phyloP scores from a whole-genome alignment of 2,797 vertebrate species.

The Otolemur crassicaudatus region DNA sequence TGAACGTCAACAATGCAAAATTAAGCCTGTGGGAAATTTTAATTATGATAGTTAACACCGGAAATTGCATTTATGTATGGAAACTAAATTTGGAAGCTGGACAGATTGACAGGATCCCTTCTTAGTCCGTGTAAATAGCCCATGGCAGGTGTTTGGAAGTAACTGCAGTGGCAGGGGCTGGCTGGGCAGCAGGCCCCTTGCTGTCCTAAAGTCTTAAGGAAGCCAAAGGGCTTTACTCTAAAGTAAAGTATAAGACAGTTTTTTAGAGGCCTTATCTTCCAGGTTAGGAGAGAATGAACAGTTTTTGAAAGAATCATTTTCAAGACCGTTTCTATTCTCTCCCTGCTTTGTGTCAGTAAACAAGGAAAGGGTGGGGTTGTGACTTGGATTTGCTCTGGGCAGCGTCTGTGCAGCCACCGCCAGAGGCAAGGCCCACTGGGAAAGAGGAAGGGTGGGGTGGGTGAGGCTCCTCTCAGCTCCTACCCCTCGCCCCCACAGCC shows the following conservation, averaged over 20 bases:
- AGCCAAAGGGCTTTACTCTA: constrained; percentile 22
- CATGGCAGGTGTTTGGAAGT: constrained; percentile 57
- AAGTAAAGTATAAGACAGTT: background rate
- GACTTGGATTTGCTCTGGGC: constrained; percentile 40
- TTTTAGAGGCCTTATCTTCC: constrained; percentile 49
- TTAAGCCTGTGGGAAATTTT: constrained; percentile 64
- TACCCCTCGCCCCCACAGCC: background rate
- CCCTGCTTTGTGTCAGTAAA: constrained; percentile 52
- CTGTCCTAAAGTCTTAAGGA: background rate
- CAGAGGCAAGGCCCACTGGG: background rate
- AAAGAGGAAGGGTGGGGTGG: constrained; percentile 3
- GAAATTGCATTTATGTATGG: constrained; percentile 65
- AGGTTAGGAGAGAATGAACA: constrained; percentile 13
- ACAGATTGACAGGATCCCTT: constrained; percentile 58
- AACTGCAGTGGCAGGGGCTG: background rate
- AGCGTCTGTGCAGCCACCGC: background rate
- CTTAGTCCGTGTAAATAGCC: constrained; percentile 18
- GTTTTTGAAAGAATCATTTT: constrained; percentile 36
- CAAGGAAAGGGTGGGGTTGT: constrained; percentile 77
- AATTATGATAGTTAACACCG: constrained; percentile 52
- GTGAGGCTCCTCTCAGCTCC: background rate
- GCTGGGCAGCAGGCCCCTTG: background rate
- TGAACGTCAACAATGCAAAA: constrained; percentile 48
- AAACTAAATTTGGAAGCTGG: constrained; percentile 72
- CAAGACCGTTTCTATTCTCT: constrained; percentile 39